Percentiles rank a stretch among this genome's conserved stretches.
These are phyloP conservation scores for Alentia gelatinosa DNA, from an alignment of 2,888 invertebrate genomes.

Conservation along the genomic window DNA sequence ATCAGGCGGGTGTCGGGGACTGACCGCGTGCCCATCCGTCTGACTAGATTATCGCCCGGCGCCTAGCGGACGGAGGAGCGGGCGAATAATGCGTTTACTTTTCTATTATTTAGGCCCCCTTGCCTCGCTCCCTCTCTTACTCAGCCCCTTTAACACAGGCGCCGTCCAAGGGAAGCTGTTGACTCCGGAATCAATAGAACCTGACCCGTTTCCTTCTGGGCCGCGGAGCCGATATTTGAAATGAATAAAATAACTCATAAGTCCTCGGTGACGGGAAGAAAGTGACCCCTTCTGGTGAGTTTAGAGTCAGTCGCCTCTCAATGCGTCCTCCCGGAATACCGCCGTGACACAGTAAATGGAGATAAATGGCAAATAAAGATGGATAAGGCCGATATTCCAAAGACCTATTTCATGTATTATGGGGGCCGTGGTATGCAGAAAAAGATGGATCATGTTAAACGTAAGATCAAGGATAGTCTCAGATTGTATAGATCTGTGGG, in stretches of 20 bases:
- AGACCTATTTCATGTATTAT: not conserved
- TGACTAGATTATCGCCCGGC: slow-evolving; percentile 9
- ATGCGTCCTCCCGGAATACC: not conserved
- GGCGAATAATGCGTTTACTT: slow-evolving; percentile 9
- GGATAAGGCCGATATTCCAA: not conserved
- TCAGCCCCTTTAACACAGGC: not conserved
- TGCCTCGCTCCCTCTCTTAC: not conserved
- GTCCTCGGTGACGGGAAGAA: not conserved
- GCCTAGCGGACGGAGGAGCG: not conserved
- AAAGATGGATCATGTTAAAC: too few species aligned
- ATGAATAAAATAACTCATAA: not conserved
- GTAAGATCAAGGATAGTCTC: too few species aligned
- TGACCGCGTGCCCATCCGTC: not conserved
- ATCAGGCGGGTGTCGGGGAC: not conserved
- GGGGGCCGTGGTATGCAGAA: not conserved
- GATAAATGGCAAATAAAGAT: not conserved
- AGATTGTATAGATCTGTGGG: too few species aligned
- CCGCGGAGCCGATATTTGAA: not conserved
- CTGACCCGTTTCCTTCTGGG: not conserved
- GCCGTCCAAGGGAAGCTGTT: not conserved
- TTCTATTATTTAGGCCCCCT: slow-evolving; percentile 20
- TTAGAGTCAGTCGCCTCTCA: not conserved
- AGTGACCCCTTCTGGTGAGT: not conserved
- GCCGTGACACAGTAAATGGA: not conserved
- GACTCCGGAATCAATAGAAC: not conserved